Percentiles rank a stretch among this genome's conserved stretches.
Evolutionary conservation across 2,888 invertebrate genomes (phyloP).

Genomic region (Orthosia gothica): DNA sequence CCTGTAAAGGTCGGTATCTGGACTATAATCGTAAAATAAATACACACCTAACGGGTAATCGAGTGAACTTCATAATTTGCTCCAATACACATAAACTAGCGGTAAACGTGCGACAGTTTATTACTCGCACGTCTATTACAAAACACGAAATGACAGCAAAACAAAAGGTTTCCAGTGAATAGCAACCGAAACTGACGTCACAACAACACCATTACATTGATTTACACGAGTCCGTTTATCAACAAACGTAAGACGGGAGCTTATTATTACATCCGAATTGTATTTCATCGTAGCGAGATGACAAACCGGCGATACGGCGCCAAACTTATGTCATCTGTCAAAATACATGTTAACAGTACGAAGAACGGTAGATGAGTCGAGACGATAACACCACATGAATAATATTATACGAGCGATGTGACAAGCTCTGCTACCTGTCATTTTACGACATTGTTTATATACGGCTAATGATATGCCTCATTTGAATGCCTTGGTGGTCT

Average conservation of each 20-base stretch:
- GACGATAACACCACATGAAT: slow-evolving; percentile 81
- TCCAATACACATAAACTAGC: slow-evolving; percentile 6
- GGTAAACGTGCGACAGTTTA: slow-evolving; percentile 28
- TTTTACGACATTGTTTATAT: slow-evolving; percentile 89
- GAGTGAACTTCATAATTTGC: slow-evolving; percentile 30
- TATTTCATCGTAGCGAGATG: slow-evolving; percentile 88
- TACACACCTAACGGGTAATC: slow-evolving; percentile 16
- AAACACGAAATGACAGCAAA: slow-evolving; percentile 56
- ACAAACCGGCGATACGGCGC: slow-evolving; percentile 85
- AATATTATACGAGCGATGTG: slow-evolving; percentile 83
- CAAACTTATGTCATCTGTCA: slow-evolving; percentile 91
- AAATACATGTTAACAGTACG: slow-evolving; percentile 90
- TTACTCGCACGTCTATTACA: slow-evolving; percentile 38
- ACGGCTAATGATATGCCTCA: slow-evolving; percentile 88
- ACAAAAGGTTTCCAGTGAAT: slow-evolving; percentile 63
- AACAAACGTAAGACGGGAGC: slow-evolving; percentile 89
- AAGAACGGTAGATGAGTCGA: slow-evolving; percentile 79
- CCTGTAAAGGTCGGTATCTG: slow-evolving; percentile 1
- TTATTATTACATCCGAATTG: slow-evolving; percentile 90
- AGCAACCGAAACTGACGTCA: slow-evolving; percentile 56
- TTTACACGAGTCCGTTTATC: slow-evolving; percentile 84
- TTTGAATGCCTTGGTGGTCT: slow-evolving; percentile 90
- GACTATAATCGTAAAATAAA: slow-evolving; percentile 3
- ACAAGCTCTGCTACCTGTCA: slow-evolving; percentile 88
- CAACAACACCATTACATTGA: slow-evolving; percentile 81